Evolutionary conservation across 2,888 invertebrate genomes (phyloP).

Genomic region (Lordiphosa andalusiaca): DNA sequence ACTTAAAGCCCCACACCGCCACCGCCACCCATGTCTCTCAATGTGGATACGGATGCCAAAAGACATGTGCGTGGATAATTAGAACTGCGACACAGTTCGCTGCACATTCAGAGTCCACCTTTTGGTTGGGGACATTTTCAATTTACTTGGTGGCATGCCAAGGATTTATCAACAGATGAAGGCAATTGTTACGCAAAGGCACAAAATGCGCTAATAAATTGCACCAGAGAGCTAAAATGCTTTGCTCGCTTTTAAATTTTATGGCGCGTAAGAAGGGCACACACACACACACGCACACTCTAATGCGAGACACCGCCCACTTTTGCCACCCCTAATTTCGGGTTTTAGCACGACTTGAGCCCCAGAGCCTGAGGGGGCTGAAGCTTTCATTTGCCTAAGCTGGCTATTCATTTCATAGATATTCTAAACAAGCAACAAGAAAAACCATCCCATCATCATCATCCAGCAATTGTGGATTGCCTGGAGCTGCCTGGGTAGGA

Average conservation of each 20-base stretch:
- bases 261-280: constrained; percentile 72
- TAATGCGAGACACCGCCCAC: constrained; percentile 49
- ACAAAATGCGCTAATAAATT: constrained; percentile 61
- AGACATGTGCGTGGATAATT: constrained; percentile 73
- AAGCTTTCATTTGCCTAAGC: constrained; percentile 59
- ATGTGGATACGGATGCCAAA: constrained; percentile 36
- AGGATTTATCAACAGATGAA: constrained; percentile 74
- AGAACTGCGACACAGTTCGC: constrained; percentile 70
- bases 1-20: constrained; percentile 41
- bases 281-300: constrained; percentile 2
- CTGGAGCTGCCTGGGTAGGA: constrained; percentile 17
- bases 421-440: constrained; percentile 73
- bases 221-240: constrained; percentile 74
- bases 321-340: constrained; percentile 61
- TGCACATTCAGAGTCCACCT: constrained; percentile 49
- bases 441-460: constrained; percentile 20
- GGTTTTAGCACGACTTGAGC: constrained; percentile 51
- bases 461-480: constrained; percentile 38
- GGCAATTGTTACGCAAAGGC: constrained; percentile 71
- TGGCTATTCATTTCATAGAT: constrained; percentile 71
- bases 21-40: constrained; percentile 14
- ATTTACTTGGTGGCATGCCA: constrained; percentile 72
- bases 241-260: constrained; percentile 76
- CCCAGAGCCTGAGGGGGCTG: constrained; percentile 33
- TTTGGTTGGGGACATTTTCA: constrained; percentile 57